These are phyloP conservation scores for Melipona beecheii DNA, from an alignment of 2,888 invertebrate species.

Conservation along the genomic window DNA sequence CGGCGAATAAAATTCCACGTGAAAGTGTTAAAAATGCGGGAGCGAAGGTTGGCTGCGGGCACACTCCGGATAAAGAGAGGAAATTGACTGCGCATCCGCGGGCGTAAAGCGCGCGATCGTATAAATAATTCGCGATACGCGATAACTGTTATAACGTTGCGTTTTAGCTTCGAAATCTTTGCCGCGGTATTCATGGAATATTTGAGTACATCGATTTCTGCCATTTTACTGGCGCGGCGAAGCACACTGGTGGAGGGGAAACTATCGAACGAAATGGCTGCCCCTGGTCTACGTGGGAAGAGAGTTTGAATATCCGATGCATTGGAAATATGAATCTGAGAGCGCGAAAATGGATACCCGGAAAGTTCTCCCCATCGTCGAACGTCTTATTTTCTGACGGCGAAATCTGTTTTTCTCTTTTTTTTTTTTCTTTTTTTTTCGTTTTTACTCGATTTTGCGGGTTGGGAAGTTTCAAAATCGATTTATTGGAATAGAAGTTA, in stretches of 20 bases:
- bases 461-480: background rate
- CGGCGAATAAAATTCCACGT: conserved; percentile 31
- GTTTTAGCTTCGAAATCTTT: conserved; percentile 35
- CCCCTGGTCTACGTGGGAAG: background rate
- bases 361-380: background rate
- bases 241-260: background rate
- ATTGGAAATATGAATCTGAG: conserved; percentile 19
- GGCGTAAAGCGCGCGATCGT: conserved; percentile 3
- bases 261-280: conserved; percentile 30
- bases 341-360: conserved; percentile 2
- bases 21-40: background rate
- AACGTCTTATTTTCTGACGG: background rate
- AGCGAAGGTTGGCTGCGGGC: conserved; percentile 21
- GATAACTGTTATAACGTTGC: conserved; percentile 29
- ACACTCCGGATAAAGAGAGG: too few relatives aligned
- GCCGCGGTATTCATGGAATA: conserved; percentile 48
- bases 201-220: conserved; percentile 46
- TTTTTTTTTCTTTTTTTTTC: background rate
- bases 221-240: conserved; percentile 15
- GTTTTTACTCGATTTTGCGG: background rate
- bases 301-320: conserved; percentile 36
- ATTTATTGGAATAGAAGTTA: background rate
- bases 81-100: background rate
- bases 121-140: conserved; percentile 39
- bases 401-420: background rate